Evolutionary conservation across 2,888 invertebrate species (phyloP).

Genomic region (Ischnura elegans): DNA sequence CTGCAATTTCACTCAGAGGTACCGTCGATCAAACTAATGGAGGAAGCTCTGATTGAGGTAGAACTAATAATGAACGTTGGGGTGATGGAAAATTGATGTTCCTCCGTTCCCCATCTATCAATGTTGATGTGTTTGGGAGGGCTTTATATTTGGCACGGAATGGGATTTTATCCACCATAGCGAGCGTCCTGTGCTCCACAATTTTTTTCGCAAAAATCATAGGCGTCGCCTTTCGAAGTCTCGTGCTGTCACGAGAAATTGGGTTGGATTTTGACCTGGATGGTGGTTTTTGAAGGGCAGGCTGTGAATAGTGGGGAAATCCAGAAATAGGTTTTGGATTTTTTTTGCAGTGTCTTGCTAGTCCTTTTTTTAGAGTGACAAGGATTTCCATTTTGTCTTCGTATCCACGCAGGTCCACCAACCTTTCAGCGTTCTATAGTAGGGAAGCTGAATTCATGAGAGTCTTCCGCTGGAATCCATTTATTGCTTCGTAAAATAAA

Average conservation of each 20-base stretch:
- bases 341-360: neutral
- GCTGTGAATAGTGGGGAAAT: neutral
- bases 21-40: too few relatives aligned
- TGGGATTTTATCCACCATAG: too few relatives aligned
- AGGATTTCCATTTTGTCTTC: neutral
- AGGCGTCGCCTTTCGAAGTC: neutral
- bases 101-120: too few relatives aligned
- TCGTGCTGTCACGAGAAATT: neutral
- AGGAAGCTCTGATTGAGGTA: too few relatives aligned
- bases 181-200: too few relatives aligned
- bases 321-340: neutral
- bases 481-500: neutral
- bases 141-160: too few relatives aligned
- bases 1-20: too few relatives aligned
- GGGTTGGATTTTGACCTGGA: neutral
- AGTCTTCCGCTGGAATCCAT: neutral
- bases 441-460: neutral
- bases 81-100: too few relatives aligned
- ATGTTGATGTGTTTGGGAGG: too few relatives aligned
- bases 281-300: neutral
- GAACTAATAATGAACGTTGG: too few relatives aligned
- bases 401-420: neutral
- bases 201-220: neutral
- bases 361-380: neutral
- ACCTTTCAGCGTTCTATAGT: constrained; percentile 11